These are phyloP conservation scores for Canis aureus DNA, from an alignment of 2,113 vertebrate genomes.

Conservation along the genomic window DNA sequence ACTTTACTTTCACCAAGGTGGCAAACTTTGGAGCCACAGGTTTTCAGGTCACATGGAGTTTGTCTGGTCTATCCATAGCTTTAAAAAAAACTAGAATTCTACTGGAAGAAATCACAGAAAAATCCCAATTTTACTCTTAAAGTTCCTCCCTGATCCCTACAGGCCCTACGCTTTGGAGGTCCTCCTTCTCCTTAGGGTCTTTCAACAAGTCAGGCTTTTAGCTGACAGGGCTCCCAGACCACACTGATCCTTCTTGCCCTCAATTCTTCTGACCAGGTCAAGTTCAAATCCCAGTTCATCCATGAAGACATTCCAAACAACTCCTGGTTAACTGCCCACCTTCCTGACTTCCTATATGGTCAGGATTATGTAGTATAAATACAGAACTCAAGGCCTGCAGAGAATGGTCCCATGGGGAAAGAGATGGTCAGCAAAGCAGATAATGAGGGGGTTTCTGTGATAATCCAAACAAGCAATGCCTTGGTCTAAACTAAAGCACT, in stretches of 20 bases:
- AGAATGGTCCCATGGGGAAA: neutral
- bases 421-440: neutral
- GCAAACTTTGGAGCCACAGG: neutral
- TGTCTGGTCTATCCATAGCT: neutral
- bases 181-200: neutral
- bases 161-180: neutral
- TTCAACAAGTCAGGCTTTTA: neutral
- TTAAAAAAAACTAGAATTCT: neutral
- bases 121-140: neutral
- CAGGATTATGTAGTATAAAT: neutral
- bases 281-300: neutral
- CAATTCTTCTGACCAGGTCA: neutral
- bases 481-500: neutral
- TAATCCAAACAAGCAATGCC: neutral
- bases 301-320: neutral
- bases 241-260: neutral
- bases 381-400: neutral
- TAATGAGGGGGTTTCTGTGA: neutral
- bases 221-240: neutral
- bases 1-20: neutral
- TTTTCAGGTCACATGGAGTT: neutral
- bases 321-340: accelerated
- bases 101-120: neutral
- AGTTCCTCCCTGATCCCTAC: neutral
- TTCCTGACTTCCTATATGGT: neutral